A percentile compares a stretch with the other conserved stretches of the same genome.
Evolutionary conservation across 2,797 vertebrate species (phyloP).

Genomic region (Rhadinocentrus ornatus): DNA sequence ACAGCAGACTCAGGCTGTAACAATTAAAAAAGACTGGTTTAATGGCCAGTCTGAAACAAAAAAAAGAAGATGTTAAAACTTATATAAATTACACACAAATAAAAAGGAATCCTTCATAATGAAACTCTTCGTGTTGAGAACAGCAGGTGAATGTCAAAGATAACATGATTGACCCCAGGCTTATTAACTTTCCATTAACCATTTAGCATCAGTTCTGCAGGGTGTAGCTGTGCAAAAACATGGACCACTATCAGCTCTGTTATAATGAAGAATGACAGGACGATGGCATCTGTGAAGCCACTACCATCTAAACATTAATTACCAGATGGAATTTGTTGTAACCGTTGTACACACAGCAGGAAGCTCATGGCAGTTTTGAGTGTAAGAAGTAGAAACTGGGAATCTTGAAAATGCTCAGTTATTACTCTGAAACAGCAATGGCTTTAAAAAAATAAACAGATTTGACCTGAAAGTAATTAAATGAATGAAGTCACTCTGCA

Average conservation of each 20-base stretch:
- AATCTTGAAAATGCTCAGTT: not conserved
- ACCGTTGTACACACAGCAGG: not conserved
- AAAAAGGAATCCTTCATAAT: not conserved
- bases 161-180: conserved; percentile 1
- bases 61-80: not conserved
- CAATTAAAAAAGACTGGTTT: not conserved
- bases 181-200: conserved; percentile 21
- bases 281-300: conserved; percentile 3
- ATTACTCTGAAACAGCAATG: not conserved
- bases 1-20: not conserved
- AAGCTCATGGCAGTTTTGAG: conserved; percentile 3
- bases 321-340: conserved; percentile 11
- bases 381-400: not conserved
- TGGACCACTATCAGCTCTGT: not conserved
- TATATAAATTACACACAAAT: not conserved
- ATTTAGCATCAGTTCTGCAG: conserved; percentile 28
- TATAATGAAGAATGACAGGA: conserved; percentile 8
- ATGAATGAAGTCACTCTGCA: not conserved
- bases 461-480: not conserved
- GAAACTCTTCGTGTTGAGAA: not conserved
- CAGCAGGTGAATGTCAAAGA: conserved; percentile 19
- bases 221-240: conserved; percentile 11
- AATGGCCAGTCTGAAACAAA: not conserved
- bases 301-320: conserved; percentile 14
- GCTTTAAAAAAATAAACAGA: not conserved